Evolutionary conservation across 2,888 invertebrate species (phyloP).

Genomic region (Ectobius pallidus): DNA sequence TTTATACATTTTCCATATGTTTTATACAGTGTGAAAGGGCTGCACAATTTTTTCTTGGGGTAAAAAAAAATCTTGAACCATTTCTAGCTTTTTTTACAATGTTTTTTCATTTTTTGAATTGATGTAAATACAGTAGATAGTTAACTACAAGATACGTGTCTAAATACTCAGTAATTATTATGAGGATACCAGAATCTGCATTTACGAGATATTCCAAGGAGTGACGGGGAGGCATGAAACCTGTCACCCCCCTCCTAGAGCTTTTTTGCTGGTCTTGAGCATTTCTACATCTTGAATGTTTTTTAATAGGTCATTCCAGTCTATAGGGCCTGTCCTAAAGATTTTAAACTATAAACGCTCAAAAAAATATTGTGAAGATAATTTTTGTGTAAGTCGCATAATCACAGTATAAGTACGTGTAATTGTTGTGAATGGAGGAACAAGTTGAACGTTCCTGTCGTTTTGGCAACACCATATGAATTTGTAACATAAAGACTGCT

Average conservation of each 20-base stretch:
- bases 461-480: too few species aligned
- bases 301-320: slow-evolving; percentile 21
- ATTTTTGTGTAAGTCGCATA: neutral
- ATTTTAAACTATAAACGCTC: slow-evolving; percentile 5
- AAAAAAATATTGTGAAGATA: neutral
- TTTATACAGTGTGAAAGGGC: slow-evolving; percentile 23
- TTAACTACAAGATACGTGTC: neutral
- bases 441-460: too few species aligned
- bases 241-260: neutral
- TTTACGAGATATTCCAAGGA: slow-evolving; percentile 33
- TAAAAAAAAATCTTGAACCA: slow-evolving; percentile 14
- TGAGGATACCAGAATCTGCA: slow-evolving; percentile 38
- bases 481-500: slow-evolving; percentile 5
- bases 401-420: neutral
- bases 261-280: slow-evolving; percentile 24
- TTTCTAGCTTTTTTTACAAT: slow-evolving; percentile 1
- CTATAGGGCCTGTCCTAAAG: neutral
- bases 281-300: slow-evolving; percentile 31
- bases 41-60: slow-evolving; percentile 24
- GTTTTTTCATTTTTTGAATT: slow-evolving; percentile 21
- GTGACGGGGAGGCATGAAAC: neutral
- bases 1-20: slow-evolving; percentile 33
- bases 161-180: slow-evolving; percentile 12
- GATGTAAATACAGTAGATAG: slow-evolving; percentile 32
- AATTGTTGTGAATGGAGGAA: neutral